A percentile compares a stretch with the other conserved stretches of the same genome.
These are phyloP conservation scores for Orgyia antiqua DNA, from an alignment of 2,888 invertebrate genomes.

Conservation along the genomic window DNA sequence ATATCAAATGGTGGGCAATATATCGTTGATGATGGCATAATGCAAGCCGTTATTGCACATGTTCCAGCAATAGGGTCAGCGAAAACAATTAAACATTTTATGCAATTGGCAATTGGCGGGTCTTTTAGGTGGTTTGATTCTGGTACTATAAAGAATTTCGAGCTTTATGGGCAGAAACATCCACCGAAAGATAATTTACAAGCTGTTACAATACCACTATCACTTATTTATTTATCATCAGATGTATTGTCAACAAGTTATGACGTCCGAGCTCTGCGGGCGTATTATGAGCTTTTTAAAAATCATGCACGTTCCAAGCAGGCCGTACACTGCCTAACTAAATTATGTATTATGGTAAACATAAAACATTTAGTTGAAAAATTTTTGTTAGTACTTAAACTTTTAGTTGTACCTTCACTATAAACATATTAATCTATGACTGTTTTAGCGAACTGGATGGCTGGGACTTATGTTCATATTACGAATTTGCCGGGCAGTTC, in stretches of 20 bases:
- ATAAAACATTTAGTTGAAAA: too few species aligned
- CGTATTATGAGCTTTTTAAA: too few species aligned
- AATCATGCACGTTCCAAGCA: too few species aligned
- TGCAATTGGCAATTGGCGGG: conserved; percentile 39
- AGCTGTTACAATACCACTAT: conserved; percentile 30
- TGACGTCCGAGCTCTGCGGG: too few species aligned
- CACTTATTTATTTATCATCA: conserved; percentile 33
- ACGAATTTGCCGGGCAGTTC: too few species aligned
- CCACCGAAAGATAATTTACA: conserved; percentile 30
- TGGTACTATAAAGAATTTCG: conserved; percentile 20
- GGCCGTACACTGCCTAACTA: too few species aligned
- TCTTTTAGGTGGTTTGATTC: conserved; percentile 38
- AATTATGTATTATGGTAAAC: too few species aligned
- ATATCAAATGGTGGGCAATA: conserved; percentile 31
- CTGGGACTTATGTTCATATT: too few species aligned
- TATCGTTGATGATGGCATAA: conserved; percentile 13
- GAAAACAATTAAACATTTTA: conserved; percentile 41
- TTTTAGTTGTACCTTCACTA: too few species aligned
- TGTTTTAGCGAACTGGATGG: too few species aligned
- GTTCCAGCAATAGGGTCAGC: conserved; percentile 34
- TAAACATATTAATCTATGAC: too few species aligned
- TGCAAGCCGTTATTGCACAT: conserved; percentile 18
- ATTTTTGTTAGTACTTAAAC: too few species aligned
- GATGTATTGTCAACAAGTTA: conserved; percentile 36
- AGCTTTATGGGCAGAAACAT: conserved; percentile 20